phyloP scores from a whole-genome alignment of 2,888 invertebrate genomes.

The Plebejus argus region DNA sequence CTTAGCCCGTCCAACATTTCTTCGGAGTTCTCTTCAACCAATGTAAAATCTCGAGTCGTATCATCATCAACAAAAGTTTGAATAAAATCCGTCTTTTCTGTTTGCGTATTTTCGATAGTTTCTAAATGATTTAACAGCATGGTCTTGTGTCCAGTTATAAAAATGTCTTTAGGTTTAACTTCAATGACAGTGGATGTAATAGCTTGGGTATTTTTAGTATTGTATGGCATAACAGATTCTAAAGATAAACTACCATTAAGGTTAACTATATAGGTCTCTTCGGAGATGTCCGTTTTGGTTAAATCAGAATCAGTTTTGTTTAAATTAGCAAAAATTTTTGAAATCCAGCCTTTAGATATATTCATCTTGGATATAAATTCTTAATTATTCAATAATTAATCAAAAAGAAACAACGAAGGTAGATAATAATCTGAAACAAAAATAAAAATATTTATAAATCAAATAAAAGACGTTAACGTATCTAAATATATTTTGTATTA shows the following conservation, averaged over 20 bases:
- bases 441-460: slow-evolving; percentile 1
- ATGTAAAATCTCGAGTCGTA: slow-evolving; percentile 1
- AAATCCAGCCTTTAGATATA: neutral
- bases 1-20: neutral
- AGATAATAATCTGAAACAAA: neutral
- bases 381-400: slow-evolving; percentile 1
- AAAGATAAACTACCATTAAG: neutral
- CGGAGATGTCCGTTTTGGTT: slow-evolving; percentile 1
- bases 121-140: neutral
- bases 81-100: slow-evolving; percentile 1
- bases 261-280: slow-evolving; percentile 1
- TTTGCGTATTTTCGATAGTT: neutral
- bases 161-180: neutral
- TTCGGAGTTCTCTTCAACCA: neutral
- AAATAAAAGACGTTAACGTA: neutral
- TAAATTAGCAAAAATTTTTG: neutral
- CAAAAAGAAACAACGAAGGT: slow-evolving; percentile 1
- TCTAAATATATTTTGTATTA: slow-evolving; percentile 1
- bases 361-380: neutral
- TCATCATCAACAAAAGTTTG: neutral
- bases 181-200: slow-evolving; percentile 1
- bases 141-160: neutral
- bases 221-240: neutral
- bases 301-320: neutral
- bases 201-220: neutral